Conservation (phyloP, 2,113 vertebrate genomes). For the Passer montanus region DNA sequence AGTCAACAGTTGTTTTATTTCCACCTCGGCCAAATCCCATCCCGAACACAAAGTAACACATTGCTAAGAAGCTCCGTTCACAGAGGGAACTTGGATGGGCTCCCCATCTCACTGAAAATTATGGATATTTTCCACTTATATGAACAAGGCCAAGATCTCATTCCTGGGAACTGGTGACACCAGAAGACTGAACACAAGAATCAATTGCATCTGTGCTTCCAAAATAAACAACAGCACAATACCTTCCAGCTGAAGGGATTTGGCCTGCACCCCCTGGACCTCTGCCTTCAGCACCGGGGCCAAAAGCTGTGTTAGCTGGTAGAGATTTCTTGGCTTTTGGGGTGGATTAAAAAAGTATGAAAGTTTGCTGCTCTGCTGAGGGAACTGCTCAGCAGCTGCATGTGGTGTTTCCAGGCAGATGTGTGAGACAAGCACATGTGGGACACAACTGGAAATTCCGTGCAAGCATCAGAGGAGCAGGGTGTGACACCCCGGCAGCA, state of each 20-base stretch:
- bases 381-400: not conserved
- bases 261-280: not conserved
- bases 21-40: not conserved
- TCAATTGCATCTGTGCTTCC: not conserved
- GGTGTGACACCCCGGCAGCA: accelerated
- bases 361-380: not conserved
- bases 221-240: slow-evolving; percentile 45
- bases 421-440: not conserved
- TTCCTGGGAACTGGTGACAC: slow-evolving; percentile 7
- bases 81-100: not conserved
- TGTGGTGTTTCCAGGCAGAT: not conserved
- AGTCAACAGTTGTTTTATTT: not conserved
- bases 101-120: not conserved
- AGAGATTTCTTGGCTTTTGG: not conserved
- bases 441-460: not conserved
- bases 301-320: not conserved
- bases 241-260: slow-evolving; percentile 47
- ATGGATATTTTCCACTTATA: not conserved
- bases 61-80: not conserved
- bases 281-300: not conserved
- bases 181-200: not conserved
- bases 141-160: not conserved
- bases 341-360: not conserved
- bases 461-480: too few relatives aligned
- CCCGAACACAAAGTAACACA: not conserved